Evolutionary conservation across 2,113 vertebrate genomes (phyloP), one percentile per base, ranked within the genome.

Genomic region (Bucco capensis): DNA sequence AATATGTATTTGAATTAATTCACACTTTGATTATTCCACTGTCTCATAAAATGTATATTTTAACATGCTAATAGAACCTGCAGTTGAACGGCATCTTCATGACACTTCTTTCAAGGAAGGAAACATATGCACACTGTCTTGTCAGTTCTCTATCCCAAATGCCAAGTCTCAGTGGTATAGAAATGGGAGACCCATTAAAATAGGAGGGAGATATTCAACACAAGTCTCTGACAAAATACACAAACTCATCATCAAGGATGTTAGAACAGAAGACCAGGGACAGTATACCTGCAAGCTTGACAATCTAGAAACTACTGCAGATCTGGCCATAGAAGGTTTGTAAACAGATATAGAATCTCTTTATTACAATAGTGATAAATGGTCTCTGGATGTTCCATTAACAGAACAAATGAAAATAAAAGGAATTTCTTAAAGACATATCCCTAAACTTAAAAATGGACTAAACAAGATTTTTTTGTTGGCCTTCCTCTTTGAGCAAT

Each of bases 101-200:
- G 98, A 99, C 81, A 98, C 98, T 18, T 97, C 98, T 86, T 98
- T 99, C 98, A 99, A 99, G 97, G 98, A 99, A 97, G 97, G 99
- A 95, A 98, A 99, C 81, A 97, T 97, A 9, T 98, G 98, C 53
- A 98, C 98, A 49, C 97, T 99, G 94, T 98, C 98, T 49, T 99
- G 99, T 97, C 98, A 99, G 87, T 99, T 99, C 96, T 99, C 99
- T 93, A 96, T 99, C 89, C 99, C 99, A 90, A 98, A 99, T 91
- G 98, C 98, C 89, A 98, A 98, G 95, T 98, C 98, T 35, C 97
- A 99, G 87, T 99, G 99, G 99, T 99, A 98, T 97, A 98, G 97
- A 97, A 98, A 99, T 46, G 98, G 98, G 83, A 97, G 97, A 96
- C 96, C 97, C 85, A 97, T 99, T 98, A 98, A 98, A 83, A 98